Evolutionary conservation across 2,888 invertebrate species (phyloP), one percentile per base, ranked within the genome.

Genomic region (Tenthredo notha): DNA sequence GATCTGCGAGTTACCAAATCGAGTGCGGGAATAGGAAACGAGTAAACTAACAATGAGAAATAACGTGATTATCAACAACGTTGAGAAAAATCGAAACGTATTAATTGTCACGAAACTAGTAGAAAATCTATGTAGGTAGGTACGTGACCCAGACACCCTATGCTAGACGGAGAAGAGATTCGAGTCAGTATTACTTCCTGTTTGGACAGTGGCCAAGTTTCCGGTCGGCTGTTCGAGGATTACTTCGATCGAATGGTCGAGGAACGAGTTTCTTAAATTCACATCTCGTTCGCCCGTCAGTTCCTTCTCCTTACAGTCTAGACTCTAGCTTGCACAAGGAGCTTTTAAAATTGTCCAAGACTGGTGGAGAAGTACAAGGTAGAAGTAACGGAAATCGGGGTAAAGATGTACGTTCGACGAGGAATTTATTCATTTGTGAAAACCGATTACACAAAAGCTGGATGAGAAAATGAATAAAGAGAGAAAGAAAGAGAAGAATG

Each of bases 191-290:
- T 92, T 91, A 90, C 90, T 91, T 91, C 90, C 89, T 89, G 88
- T 88, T 90, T 92, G 91, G 91, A 91, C 87, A 85, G 84, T 85
- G 88, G 91, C 92, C 91, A 92, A 92, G 90, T 90, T 91, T 89
- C 90, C 86, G 88, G 87, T 83, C 47, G 61, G 80, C 58, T 80
- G 83, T 83, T 70, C 83, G 29, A 47, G 83, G 83, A 83, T 80
- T 80, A 80, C 80, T 80, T 37, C 80, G 40, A 50, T 80, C 61
- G 80, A 80, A 80, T 80, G 61, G 80, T 40, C 80, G 61, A 54
- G 54, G 80, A 80, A 58, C 21, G 80, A 80, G 80, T 80, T 80
- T 80, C 80, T 80, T 25, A 80, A 80, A 80, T 80, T 80, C 80
- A 37, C 80, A 80, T 80, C 80, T 80, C 78, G 54, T 78, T 58